A percentile compares a stretch with the other conserved stretches of the same genome.
These are phyloP conservation scores for Sebastes kiyomatsui DNA, from an alignment of 2,797 vertebrate genomes.

Conservation along the genomic window DNA sequence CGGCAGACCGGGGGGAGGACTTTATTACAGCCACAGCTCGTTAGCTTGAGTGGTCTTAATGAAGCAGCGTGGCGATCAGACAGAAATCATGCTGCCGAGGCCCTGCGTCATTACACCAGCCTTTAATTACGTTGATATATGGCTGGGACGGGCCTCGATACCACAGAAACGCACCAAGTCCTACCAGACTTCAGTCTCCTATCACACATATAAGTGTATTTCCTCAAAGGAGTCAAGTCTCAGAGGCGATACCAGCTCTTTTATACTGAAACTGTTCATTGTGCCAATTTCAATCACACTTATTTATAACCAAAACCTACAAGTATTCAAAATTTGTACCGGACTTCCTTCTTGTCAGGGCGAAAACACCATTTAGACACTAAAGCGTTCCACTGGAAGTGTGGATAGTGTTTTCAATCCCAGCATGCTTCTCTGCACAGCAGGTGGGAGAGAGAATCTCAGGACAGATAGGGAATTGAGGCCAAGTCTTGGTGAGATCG, in stretches of 20 bases:
- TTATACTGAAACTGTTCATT: neutral
- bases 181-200: constrained; percentile 67
- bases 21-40: constrained; percentile 99
- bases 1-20: constrained; percentile 97
- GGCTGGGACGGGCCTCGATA: constrained; percentile 86
- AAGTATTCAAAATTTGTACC: neutral
- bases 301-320: neutral
- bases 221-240: neutral
- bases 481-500: constrained; percentile 39
- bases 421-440: constrained; percentile 41
- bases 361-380: constrained; percentile 23
- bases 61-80: constrained; percentile 99
- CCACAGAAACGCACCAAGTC: constrained; percentile 86
- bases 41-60: constrained; percentile 99
- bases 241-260: neutral
- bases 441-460: constrained; percentile 38
- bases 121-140: constrained; percentile 99
- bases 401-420: constrained; percentile 15
- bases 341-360: neutral
- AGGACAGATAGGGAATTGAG: constrained; percentile 30
- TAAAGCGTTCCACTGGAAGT: constrained; percentile 15
- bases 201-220: constrained; percentile 11
- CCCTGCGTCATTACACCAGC: constrained; percentile 99
- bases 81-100: constrained; percentile 99
- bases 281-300: constrained; percentile 10